A percentile compares a stretch with the other conserved stretches of the same genome.
These are phyloP conservation scores for Syngnathus floridae DNA, from an alignment of 2,113 vertebrate species.

Conservation along the genomic window DNA sequence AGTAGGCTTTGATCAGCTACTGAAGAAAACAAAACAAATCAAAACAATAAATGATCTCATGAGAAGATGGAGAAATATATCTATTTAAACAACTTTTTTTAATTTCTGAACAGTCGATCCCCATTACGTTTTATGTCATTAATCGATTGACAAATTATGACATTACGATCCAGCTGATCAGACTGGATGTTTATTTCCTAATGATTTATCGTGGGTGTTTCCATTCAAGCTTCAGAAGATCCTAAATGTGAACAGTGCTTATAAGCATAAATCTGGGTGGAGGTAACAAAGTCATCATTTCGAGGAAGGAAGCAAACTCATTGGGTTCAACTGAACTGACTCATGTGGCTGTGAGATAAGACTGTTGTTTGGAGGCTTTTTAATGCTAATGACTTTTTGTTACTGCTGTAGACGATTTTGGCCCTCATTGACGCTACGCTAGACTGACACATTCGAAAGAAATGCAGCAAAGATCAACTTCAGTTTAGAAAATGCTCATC, in stretches of 20 bases:
- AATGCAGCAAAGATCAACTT: slow-evolving; percentile 3
- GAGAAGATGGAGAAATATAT: too few relatives aligned
- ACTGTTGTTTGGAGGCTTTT: slow-evolving; percentile 13
- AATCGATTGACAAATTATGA: too few relatives aligned
- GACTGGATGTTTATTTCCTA: not conserved
- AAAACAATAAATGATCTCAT: too few relatives aligned
- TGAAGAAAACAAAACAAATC: too few relatives aligned
- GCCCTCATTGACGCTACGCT: not conserved
- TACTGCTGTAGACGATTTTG: slow-evolving; percentile 7
- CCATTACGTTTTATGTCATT: too few relatives aligned
- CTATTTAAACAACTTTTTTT: too few relatives aligned
- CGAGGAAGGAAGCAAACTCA: slow-evolving; percentile 28
- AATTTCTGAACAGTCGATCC: too few relatives aligned
- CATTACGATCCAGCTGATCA: not conserved
- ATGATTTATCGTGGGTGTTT: not conserved
- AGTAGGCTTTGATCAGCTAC: too few relatives aligned
- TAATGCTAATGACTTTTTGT: slow-evolving; percentile 7
- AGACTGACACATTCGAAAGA: not conserved
- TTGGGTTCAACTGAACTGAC: slow-evolving; percentile 15
- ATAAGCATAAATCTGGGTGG: slow-evolving; percentile 18
- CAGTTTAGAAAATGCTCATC: not conserved
- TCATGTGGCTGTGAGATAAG: slow-evolving; percentile 25
- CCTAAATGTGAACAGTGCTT: slow-evolving; percentile 2
- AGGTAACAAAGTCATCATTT: slow-evolving; percentile 21
- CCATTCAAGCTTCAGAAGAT: slow-evolving; percentile 2